Evolutionary conservation across 1,140 invertebrate genomes (phyloP).

Genomic region (Leucophenga varia): DNA sequence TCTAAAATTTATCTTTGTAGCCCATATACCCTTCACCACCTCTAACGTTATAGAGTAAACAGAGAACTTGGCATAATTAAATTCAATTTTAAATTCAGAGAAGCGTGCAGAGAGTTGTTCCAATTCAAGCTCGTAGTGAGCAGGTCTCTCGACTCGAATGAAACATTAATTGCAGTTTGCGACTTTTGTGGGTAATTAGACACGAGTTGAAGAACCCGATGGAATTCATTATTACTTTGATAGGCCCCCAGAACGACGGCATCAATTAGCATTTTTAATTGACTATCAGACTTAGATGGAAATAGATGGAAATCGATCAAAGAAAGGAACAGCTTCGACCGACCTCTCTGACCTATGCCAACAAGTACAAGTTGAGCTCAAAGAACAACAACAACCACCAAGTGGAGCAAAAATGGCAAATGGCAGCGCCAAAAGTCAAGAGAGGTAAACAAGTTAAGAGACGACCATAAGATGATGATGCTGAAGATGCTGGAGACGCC

Average conservation of each 20-base stretch:
- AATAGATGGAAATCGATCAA: constrained; percentile 24
- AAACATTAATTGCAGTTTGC: constrained; percentile 27
- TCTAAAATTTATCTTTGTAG: no score
- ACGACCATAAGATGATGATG: no score
- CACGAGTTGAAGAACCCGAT: constrained; percentile 1
- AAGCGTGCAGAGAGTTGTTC: no score
- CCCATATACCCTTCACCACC: no score
- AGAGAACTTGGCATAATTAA: no score
- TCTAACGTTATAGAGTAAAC: no score
- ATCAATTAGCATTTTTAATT: constrained; percentile 50
- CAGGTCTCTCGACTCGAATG: no score
- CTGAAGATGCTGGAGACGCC: no score
- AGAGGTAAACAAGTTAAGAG: constrained; percentile 27
- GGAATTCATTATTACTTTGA: constrained; percentile 16
- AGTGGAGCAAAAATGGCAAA: constrained; percentile 19
- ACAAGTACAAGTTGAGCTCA: no score
- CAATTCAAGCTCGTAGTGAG: no score
- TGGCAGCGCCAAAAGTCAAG: constrained; percentile 32
- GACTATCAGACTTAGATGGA: constrained; percentile 23
- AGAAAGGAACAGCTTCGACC: background rate
- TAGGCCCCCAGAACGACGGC: constrained; percentile 7
- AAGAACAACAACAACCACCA: constrained; percentile 4
- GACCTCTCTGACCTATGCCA: background rate
- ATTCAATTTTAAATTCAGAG: no score
- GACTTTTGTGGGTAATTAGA: background rate